Evolutionary conservation across 2,888 invertebrate species (phyloP).

Genomic region (Synanthedon myopaeformis): DNA sequence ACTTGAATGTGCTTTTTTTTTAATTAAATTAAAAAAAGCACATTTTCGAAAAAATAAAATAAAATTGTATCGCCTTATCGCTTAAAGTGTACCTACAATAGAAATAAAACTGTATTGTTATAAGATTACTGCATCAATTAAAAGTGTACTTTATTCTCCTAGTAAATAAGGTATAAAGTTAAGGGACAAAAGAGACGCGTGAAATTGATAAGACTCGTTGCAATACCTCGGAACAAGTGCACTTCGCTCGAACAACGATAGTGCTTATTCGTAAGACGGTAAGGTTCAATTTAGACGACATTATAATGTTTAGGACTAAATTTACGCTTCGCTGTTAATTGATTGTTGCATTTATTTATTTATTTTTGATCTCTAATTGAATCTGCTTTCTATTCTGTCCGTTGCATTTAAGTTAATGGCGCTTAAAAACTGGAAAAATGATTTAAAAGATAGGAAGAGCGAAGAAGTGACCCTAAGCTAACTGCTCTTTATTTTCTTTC

Average conservation of each 20-base stretch:
- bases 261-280: slow-evolving; percentile 14
- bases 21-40: too few relatives aligned
- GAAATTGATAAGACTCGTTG: slow-evolving; percentile 14
- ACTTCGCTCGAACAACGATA: slow-evolving; percentile 30
- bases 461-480: too few relatives aligned
- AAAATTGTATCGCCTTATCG: neutral
- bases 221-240: slow-evolving; percentile 22
- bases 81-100: neutral
- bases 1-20: too few relatives aligned
- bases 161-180: neutral
- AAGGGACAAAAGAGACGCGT: neutral
- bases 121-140: neutral
- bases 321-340: neutral
- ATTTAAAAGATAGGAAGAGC: too few relatives aligned
- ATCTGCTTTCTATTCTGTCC: too few relatives aligned
- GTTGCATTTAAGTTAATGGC: too few relatives aligned
- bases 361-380: neutral
- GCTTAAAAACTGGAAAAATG: too few relatives aligned
- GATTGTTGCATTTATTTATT: neutral
- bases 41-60: neutral
- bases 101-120: neutral
- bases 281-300: slow-evolving; percentile 11
- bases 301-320: neutral
- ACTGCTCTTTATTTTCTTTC: too few relatives aligned
- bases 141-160: neutral